Conservation (phyloP, 2,797 vertebrate genomes). For the Lacerta agilis region DNA sequence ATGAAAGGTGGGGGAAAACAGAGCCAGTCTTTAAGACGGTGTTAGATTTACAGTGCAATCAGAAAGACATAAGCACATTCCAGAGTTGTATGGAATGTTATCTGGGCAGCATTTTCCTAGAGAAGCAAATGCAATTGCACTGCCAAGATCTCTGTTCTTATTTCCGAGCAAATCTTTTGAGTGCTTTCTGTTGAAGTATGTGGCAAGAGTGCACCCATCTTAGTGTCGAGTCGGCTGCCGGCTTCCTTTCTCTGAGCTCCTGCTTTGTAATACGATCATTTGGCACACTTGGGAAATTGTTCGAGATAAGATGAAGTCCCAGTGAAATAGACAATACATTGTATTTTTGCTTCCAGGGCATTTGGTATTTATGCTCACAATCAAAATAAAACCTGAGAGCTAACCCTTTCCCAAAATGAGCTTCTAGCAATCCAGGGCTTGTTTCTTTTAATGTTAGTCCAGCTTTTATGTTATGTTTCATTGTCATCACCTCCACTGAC, state of each 20-base stretch:
- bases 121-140: conserved; percentile 29
- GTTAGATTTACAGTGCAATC: conserved; percentile 63
- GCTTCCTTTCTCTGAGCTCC: conserved; percentile 3
- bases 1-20: conserved; percentile 39
- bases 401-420: conserved; percentile 26
- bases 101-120: conserved; percentile 35
- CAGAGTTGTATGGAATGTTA: conserved; percentile 39
- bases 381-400: conserved; percentile 19
- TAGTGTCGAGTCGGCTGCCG: neutral
- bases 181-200: neutral
- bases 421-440: conserved; percentile 19
- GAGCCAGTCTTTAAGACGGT: conserved; percentile 70
- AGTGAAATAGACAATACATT: neutral
- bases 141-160: conserved; percentile 39
- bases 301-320: conserved; percentile 24
- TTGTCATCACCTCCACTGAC: neutral
- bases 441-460: conserved; percentile 25
- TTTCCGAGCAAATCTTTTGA: conserved; percentile 33
- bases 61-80: conserved; percentile 54
- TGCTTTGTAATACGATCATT: conserved; percentile 33
- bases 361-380: neutral
- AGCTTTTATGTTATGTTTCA: neutral
- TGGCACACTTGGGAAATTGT: conserved; percentile 27
- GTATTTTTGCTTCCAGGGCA: neutral
- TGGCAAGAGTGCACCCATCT: conserved; percentile 3